These are phyloP conservation scores for Aurelia aurita complex sp. Pacific DNA, from an alignment of 30 jellyfish, hydroid and myxozoan species.

Conservation along the genomic window DNA sequence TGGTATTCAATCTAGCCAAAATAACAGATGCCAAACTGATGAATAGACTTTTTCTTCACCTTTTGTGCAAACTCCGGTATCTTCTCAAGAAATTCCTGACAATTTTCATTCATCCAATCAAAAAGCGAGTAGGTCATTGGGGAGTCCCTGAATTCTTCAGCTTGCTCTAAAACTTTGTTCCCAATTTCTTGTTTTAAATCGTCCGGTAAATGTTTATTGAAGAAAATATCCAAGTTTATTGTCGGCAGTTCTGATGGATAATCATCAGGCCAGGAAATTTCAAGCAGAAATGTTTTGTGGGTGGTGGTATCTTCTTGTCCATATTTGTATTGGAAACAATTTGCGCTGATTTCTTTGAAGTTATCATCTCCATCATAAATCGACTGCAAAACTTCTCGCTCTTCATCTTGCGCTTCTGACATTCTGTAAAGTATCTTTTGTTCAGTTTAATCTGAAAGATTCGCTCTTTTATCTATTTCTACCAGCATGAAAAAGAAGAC, in stretches of 20 bases:
- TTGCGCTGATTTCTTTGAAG: constrained; percentile 64
- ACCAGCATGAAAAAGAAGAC: not conserved
- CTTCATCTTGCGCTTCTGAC: constrained; percentile 89
- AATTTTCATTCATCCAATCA: constrained; percentile 93
- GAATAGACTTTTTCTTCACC: no score
- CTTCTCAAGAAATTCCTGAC: constrained; percentile 66
- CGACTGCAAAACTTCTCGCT: constrained; percentile 80
- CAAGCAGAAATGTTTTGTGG: constrained; percentile 76
- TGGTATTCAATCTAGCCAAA: no score
- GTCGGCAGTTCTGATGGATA: constrained; percentile 85
- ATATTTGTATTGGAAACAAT: constrained; percentile 89
- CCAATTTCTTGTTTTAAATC: constrained; percentile 69
- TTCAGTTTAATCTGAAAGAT: not conserved
- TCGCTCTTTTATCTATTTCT: no score
- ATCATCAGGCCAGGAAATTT: constrained; percentile 86
- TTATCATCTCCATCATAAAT: constrained; percentile 92
- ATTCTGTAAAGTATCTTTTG: not conserved
- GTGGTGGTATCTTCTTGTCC: constrained; percentile 64
- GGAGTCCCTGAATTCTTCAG: constrained; percentile 69
- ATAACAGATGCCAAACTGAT: no score
- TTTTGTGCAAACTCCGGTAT: constrained; percentile 71
- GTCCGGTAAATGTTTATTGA: constrained; percentile 74
- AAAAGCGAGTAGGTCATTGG: constrained; percentile 93
- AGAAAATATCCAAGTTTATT: constrained; percentile 75
- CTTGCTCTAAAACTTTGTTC: constrained; percentile 72